Evolutionary conservation across 2,888 invertebrate species (phyloP), one percentile per base, ranked within the genome.

Genomic region (Dryococelus australis): DNA sequence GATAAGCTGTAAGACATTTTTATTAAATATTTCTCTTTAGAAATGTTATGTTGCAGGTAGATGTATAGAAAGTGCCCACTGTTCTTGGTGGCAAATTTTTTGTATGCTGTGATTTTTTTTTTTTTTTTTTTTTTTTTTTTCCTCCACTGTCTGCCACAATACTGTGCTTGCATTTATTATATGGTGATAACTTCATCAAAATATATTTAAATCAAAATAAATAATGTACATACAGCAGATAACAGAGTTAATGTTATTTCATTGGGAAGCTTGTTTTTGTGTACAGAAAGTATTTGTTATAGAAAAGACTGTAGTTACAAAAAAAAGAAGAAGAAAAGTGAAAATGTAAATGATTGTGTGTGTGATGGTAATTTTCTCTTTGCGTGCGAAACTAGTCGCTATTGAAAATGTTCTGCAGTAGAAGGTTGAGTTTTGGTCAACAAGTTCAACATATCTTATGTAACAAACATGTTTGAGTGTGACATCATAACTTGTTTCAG

Each of bases 121-220:
- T n/a, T 43, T 6, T 43, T 85, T 53, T 85, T n/a, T 2, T 47
- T n/a, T 43, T 6, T 43, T 85, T 53, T 85, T n/a, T 2, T 47
- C 5, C 6, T 0, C 85, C 27, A 27, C 26, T 85, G 43, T 43
- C 43, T 27, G 53, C 43, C 53, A 1, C 65, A 65, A 65, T 24
- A 65, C 65, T 65, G 65, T 65, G 65, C 65, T 65, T 65, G 65
- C 65, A 65, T 65, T 65, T 65, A 65, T n/a, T 51, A 24, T 47
- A 47, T 13, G 47, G 47, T n/a, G 65, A 65, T 65, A n/a, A 65
- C 65, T 65, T 65, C 8, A 20, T 65, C 65, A 65, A n/a, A 65
- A 65, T 65, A 65, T 65, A n/a, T 65, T 65, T 24, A 65, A 65
- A 65, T 65, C 65, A 65, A 65, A 65, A 65, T 47, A 24, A 65